Evolutionary conservation across 2,888 invertebrate genomes (phyloP), one percentile per base, ranked within the genome.

Genomic region (Ophion costatus): DNA sequence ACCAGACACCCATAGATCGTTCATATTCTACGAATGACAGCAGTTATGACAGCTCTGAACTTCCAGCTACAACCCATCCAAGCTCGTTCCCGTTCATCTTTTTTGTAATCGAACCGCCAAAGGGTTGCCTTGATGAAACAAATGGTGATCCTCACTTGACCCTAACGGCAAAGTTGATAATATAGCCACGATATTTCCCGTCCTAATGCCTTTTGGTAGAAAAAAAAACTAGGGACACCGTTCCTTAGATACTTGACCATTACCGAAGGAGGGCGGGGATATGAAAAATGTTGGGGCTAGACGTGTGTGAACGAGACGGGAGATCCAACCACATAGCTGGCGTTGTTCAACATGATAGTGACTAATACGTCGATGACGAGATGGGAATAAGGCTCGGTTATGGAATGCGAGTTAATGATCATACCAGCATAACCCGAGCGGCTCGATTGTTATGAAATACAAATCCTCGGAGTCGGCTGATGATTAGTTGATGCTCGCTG

Each of bases 351-450:
- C 61, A 70, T 33, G 38, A 66, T 51, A 64, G 33, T 66, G 76
- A 57, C 56, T 76, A 74, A 74, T 63, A 42, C 56, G 57, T 38
- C 20, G 76, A 20, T 59, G 38, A 69, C 6, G 45, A 20, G n/a
- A 71, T 59, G 29, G 51, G 33, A 33, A 64, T 63, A 64, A 29
- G 22, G 67, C 24, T 67, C 29, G 45, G 69, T 73, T 73, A 45
- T 86, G 88, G 86, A 86, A 86, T 86, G 85, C 71, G 73, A 82
- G 84, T 85, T 83, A 79, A 84, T 84, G 86, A 80, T 83, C 70
- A 70, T 80, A 56, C 67, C 74, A 69, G 73, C 69, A 75, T 38
- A 80, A 75, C 69, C 61, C 69, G 80, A 80, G 57, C 5, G 45
- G 24, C 73, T 70, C 74, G 79, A 80, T 85, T 85, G 85, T 85